Percentiles rank a stretch among this genome's conserved stretches.
These are phyloP conservation scores for Cynaeus angustus DNA, from an alignment of 2,888 invertebrate genomes.

Conservation along the genomic window DNA sequence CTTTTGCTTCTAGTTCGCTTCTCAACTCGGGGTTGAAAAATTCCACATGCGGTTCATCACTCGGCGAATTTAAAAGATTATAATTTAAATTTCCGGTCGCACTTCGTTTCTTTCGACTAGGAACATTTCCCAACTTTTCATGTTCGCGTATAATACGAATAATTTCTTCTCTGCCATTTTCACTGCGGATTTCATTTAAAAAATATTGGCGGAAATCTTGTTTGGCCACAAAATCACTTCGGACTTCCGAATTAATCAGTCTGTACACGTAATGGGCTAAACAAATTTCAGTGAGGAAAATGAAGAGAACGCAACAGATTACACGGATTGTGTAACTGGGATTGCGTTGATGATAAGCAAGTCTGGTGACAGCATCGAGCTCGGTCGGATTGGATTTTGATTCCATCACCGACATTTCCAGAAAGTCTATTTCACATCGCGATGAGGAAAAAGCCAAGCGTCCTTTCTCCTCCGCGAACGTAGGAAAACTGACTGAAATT, in stretches of 20 bases:
- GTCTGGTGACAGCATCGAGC: constrained; percentile 5
- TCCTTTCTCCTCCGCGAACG: constrained; percentile 18
- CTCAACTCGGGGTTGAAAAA: constrained; percentile 83
- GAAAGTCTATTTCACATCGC: constrained; percentile 35
- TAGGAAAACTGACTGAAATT: constrained; percentile 19
- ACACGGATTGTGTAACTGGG: constrained; percentile 69
- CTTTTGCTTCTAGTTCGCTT: constrained; percentile 73
- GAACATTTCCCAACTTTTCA: constrained; percentile 18
- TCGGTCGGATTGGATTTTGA: constrained; percentile 21
- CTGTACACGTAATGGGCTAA: constrained; percentile 69
- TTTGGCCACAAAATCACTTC: constrained; percentile 66
- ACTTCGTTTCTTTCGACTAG: constrained; percentile 45
- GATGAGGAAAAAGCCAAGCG: constrained; percentile 19
- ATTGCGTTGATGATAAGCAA: constrained; percentile 55
- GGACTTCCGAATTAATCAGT: constrained; percentile 68
- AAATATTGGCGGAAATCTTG: constrained; percentile 64
- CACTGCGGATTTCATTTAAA: constrained; percentile 62
- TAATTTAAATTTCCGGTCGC: constrained; percentile 58
- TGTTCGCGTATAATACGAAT: constrained; percentile 57
- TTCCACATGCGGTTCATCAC: constrained; percentile 77
- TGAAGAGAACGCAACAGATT: constrained; percentile 69
- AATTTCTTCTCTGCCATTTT: constrained; percentile 63
- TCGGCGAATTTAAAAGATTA: constrained; percentile 62
- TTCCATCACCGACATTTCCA: constrained; percentile 38
- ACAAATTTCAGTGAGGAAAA: constrained; percentile 69